These are phyloP conservation scores for Drosophila tropicalis DNA, from an alignment of 1,140 invertebrate genomes.

Conservation along the genomic window DNA sequence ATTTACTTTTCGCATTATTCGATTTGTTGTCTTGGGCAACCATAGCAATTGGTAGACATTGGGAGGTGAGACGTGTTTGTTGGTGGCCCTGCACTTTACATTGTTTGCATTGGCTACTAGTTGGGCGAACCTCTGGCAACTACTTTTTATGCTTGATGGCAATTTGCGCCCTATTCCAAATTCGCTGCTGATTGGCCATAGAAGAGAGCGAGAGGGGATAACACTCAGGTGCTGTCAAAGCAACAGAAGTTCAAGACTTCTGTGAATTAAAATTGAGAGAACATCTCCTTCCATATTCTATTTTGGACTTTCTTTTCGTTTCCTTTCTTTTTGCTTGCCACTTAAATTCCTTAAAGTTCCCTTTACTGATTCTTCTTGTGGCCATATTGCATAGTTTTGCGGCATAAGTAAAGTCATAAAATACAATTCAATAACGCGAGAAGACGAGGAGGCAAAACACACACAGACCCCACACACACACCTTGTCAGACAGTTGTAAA, in stretches of 20 bases:
- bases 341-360: conserved; percentile 70
- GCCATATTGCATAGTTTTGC: conserved; percentile 66
- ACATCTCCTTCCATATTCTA: not conserved
- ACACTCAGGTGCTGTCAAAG: conserved; percentile 68
- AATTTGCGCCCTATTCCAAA: conserved; percentile 77
- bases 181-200: conserved; percentile 78
- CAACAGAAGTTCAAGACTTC: conserved; percentile 30
- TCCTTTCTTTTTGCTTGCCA: conserved; percentile 1
- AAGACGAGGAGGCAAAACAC: conserved; percentile 9
- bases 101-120: conserved; percentile 58
- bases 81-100: conserved; percentile 70
- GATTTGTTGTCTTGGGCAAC: conserved; percentile 79
- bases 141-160: conserved; percentile 79
- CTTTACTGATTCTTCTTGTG: conserved; percentile 10
- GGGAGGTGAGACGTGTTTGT: not conserved
- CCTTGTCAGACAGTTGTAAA: conserved; percentile 72
- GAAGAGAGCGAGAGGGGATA: conserved; percentile 16
- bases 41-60: conserved; percentile 8
- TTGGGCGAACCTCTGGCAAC: conserved; percentile 49
- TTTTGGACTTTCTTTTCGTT: not conserved
- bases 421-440: conserved; percentile 74
- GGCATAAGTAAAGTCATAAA: conserved; percentile 73
- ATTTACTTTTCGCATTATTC: conserved; percentile 81
- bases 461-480: conserved; percentile 28
- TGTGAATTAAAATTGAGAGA: not conserved